A percentile compares a stretch with the other conserved stretches of the same genome.
phyloP scores from a whole-genome alignment of 2,797 vertebrate genomes.

The Hyperoplus lanceolatus region DNA sequence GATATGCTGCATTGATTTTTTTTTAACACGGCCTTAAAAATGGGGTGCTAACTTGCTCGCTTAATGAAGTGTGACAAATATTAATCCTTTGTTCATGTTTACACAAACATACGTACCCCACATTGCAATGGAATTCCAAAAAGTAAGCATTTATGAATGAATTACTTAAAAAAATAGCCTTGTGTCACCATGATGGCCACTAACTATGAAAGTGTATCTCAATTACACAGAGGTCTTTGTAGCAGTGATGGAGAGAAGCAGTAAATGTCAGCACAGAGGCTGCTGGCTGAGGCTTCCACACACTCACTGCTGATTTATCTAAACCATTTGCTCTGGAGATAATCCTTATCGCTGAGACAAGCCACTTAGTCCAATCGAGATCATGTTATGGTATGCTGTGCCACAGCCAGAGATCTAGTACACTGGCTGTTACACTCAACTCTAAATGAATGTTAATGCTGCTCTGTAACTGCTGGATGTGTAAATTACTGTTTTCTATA shows the following conservation, averaged over 20 bases:
- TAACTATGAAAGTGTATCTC: constrained; percentile 30
- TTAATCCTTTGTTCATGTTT: background rate
- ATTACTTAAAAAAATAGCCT: background rate
- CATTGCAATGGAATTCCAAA: background rate
- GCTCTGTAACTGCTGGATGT: background rate
- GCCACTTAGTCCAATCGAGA: constrained; percentile 46
- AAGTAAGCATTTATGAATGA: background rate
- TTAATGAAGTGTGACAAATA: background rate
- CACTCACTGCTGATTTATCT: constrained; percentile 42
- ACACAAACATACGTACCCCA: background rate
- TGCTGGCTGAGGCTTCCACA: constrained; percentile 23
- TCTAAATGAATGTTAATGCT: background rate
- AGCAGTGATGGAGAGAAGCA: constrained; percentile 31
- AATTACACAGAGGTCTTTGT: constrained; percentile 31
- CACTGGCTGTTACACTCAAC: background rate
- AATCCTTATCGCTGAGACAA: constrained; percentile 33
- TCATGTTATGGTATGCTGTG: constrained; percentile 8
- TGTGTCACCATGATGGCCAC: constrained; percentile 18
- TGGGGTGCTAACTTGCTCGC: background rate
- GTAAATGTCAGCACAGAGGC: constrained; percentile 39
- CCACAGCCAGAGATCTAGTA: constrained; percentile 1
- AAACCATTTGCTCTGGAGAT: constrained; percentile 28
- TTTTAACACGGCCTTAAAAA: too few species aligned
- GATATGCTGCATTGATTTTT: too few species aligned
- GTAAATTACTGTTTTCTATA: background rate